Evolutionary conservation across 2,888 invertebrate genomes (phyloP), one percentile per base, ranked within the genome.

Genomic region (Sturmia bella): DNA sequence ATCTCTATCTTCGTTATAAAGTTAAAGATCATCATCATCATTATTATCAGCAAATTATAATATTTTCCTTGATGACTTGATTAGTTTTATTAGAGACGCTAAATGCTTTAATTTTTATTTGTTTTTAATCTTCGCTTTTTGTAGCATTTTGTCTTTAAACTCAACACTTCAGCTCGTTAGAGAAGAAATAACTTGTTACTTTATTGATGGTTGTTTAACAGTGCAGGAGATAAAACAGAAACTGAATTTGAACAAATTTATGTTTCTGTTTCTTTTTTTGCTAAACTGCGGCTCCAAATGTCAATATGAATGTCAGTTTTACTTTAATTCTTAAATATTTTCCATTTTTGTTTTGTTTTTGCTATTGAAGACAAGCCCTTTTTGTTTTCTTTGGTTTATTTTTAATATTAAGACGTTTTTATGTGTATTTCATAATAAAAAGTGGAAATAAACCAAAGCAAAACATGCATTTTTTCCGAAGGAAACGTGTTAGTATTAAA

Each of bases 291-390:
- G 57, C 64, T 78, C 66, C 59, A 82, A 82, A 82, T 78, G 82
- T 78, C 82, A 82, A 74, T 78, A 75, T 75, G 78, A 82, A 82
- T 82, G 82, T 72, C 82, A 82, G 74, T 78, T 82, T 82, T 78
- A 70, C 70, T 78, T 78, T 75, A 75, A 75, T 82, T 82, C 78
- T 82, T 54, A 57, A 9, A 69, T 77, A 43, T 45, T 64, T 41
- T 9, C 27, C 50, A 48, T 39, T 37, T 76, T 37, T 32, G 27
- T 39, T 15, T 52, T 27, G 11, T 52, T 19, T 61, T 41, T 12
- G 24, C 45, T 1, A 19, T 48, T 2, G 27, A n/a, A 52, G 82
- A 70, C 82, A 78, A 82, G 69, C 82, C 82, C 78, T 82, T 78
- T 74, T 78, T 56, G 32, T 32, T 9, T 32, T 9, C 9, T 77